A percentile compares a stretch with the other conserved stretches of the same genome.
Conservation (phyloP, 2,888 invertebrate genomes). For the Phyllotreta striolata region DNA sequence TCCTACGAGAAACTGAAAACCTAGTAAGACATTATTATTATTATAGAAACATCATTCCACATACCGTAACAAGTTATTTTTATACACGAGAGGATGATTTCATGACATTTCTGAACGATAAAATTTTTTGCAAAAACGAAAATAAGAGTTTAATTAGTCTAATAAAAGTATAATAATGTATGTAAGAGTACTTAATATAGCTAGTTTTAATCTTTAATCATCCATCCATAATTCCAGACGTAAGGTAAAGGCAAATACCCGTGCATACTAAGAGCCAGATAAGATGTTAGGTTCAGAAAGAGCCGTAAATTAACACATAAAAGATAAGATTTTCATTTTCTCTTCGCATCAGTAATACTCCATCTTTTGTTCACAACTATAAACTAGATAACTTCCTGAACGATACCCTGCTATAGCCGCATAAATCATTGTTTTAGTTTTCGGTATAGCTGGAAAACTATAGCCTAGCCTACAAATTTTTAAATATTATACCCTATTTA, state of each 20-base stretch:
- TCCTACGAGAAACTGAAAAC: background rate
- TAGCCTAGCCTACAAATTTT: no score
- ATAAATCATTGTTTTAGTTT: constrained; percentile 21
- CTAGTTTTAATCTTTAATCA: no score
- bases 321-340: constrained; percentile 48
- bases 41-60: no score
- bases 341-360: constrained; percentile 43
- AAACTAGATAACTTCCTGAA: constrained; percentile 39
- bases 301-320: constrained; percentile 43
- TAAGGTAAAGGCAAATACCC: constrained; percentile 18
- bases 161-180: no score
- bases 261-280: constrained; percentile 22
- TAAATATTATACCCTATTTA: no score
- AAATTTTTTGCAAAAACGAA: no score
- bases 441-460: background rate
- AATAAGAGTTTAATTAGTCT: no score
- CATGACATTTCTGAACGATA: no score
- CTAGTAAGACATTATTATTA: no score
- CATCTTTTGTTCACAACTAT: constrained; percentile 48
- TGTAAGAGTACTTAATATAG: no score
- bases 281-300: constrained; percentile 31
- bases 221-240: constrained; percentile 6
- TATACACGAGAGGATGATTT: no score
- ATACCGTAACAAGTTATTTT: no score
- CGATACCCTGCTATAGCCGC: constrained; percentile 20